These are phyloP conservation scores for Cosmopolites sordidus DNA, from an alignment of 2,888 invertebrate species.

Conservation along the genomic window DNA sequence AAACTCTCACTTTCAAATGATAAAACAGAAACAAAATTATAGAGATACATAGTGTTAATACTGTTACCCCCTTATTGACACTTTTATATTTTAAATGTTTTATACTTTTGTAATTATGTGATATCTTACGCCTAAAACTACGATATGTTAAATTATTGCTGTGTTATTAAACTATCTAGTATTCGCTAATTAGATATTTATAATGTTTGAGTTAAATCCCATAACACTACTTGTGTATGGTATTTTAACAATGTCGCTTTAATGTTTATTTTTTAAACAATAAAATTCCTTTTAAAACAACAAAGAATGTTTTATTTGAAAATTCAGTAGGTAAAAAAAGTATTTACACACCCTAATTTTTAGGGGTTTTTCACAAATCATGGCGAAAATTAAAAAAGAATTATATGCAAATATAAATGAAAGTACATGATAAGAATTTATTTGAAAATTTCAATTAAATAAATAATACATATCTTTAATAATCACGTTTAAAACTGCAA, in stretches of 20 bases:
- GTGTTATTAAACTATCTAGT: conserved; percentile 4
- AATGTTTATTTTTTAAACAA: background rate
- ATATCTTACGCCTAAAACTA: conserved; percentile 4
- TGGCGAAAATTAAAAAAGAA: no score
- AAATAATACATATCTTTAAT: no score
- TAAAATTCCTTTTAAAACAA: background rate
- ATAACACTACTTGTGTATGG: background rate
- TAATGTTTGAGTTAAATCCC: background rate
- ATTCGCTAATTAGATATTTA: background rate
- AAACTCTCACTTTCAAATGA: no score
- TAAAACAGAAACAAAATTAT: no score
- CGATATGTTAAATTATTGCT: conserved; percentile 1
- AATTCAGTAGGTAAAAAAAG: no score
- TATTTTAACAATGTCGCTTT: background rate
- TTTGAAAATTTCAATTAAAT: no score
- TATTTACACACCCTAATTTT: no score
- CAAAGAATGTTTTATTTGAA: background rate
- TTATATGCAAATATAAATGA: no score
- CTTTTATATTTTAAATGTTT: background rate
- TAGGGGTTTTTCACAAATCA: no score
- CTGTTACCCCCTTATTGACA: background rate
- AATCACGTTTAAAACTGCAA: no score
- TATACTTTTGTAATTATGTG: conserved; percentile 7
- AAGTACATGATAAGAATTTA: no score
- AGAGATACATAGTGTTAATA: no score